Base-by-base conservation (phyloP, 1,140 invertebrate species). In the Samia ricini region DNA sequence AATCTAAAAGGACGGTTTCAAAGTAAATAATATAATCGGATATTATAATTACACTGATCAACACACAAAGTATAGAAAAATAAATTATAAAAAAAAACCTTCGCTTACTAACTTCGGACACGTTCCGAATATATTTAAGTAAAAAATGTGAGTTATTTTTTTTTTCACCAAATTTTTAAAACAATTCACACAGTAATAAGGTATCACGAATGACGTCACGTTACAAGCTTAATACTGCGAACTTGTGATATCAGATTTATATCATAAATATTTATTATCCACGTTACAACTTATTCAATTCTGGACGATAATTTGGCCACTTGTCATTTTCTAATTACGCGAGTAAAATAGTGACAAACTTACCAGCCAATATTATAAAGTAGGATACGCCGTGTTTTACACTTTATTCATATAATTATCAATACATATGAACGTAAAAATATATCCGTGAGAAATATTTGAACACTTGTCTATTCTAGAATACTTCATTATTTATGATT, bases 281-380 rank as follows among this genome's bases (percentile, higher is more conserved):
- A 42, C 33, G n/a, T 42, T 42, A 42, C 33, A 29, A 42, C 33
- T 15, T 15, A n/a, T 42, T 15, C 33, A 42, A 42, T 42, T 78
- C 75, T 89, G 86, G 86, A 89, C 86, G 84, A 85, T 79, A 85
- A 86, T 89, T 89, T 89, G 86, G 86, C 86, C 83, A 83, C 86
- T 80, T 85, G 80, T 85, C 81, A 76, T 77, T 72, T 69, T 74
- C 64, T 78, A 77, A 77, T 79, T 77, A 77, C 52, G 60, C 56
- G 55, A 68, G 57, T 52, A 68, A n/a, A n/a, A 58, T 68, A 61
- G 49, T 21, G 56, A 61, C 67, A 58, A 64, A 55, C 49, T 61
- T 57, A 68, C 21, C 59, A 66, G 33, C 33, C 10, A 42, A 42
- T 42, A 42, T 42, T 12, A 1, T 42, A 10, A 42, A 8, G 12